Conservation (phyloP, 2,113 vertebrate genomes). For the Guaruba guarouba region DNA sequence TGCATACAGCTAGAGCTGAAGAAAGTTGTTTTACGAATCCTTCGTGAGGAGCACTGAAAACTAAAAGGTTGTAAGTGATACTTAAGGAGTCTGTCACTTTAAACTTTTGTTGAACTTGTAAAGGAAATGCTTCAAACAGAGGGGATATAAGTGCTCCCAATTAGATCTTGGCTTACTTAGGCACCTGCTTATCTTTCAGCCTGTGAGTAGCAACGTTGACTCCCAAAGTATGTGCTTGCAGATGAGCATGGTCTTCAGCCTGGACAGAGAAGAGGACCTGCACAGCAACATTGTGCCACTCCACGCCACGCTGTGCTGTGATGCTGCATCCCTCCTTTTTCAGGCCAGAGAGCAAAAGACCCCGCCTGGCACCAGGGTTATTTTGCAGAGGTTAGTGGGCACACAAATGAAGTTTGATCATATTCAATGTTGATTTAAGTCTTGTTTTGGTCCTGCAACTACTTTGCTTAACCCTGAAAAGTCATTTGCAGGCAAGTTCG, state of each 20-base stretch:
- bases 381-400: neutral
- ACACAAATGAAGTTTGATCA: neutral
- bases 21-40: neutral
- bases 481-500: neutral
- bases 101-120: neutral
- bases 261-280: neutral
- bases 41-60: neutral
- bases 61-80: neutral
- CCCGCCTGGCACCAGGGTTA: neutral
- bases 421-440: neutral
- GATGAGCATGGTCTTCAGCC: neutral
- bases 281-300: accelerated
- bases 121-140: accelerated
- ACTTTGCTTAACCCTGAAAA: neutral
- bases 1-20: neutral
- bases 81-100: neutral
- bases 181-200: neutral
- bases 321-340: neutral
- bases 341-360: neutral
- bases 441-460: neutral
- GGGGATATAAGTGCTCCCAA: neutral
- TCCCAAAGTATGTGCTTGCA: neutral
- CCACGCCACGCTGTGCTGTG: no score
- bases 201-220: neutral
- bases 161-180: neutral